Percentiles rank a stretch among this genome's conserved stretches.
Conservation (phyloP, 2,888 invertebrate species). For the Smittia aterrima region DNA sequence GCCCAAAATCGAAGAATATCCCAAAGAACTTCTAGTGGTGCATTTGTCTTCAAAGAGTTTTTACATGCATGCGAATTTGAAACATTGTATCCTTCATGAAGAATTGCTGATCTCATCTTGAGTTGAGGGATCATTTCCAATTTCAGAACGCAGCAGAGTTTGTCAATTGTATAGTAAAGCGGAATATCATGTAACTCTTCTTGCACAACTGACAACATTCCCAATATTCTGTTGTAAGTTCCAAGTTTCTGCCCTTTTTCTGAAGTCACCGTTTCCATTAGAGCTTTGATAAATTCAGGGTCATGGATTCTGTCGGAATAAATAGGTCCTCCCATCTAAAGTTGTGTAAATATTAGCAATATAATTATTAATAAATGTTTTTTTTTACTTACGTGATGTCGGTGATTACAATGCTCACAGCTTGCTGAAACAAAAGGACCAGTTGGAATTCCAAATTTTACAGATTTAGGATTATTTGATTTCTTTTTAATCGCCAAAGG, state of each 20-base stretch:
- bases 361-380: too few species aligned
- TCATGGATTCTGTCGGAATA: slow-evolving; percentile 89
- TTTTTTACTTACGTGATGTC: slow-evolving; percentile 57
- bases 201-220: slow-evolving; percentile 73
- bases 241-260: slow-evolving; percentile 56
- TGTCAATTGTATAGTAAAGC: slow-evolving; percentile 81
- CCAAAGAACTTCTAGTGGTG: slow-evolving; percentile 84
- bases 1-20: slow-evolving; percentile 86
- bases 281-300: slow-evolving; percentile 67
- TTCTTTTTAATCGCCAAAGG: slow-evolving; percentile 68
- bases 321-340: slow-evolving; percentile 80
- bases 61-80: slow-evolving; percentile 89
- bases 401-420: slow-evolving; percentile 75
- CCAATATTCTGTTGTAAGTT: slow-evolving; percentile 74
- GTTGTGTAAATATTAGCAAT: slow-evolving; percentile 52
- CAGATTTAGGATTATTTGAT: slow-evolving; percentile 58
- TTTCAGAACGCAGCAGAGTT: slow-evolving; percentile 71
- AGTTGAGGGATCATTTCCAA: slow-evolving; percentile 68
- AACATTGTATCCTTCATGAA: slow-evolving; percentile 87
- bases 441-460: slow-evolving; percentile 66
- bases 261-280: slow-evolving; percentile 58
- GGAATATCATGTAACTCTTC: slow-evolving; percentile 85
- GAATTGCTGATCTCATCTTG: slow-evolving; percentile 75
- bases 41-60: slow-evolving; percentile 88
- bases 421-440: slow-evolving; percentile 65